A percentile compares a stretch with the other conserved stretches of the same genome.
Conservation (phyloP, 2,888 invertebrate genomes). For the Caenorhabditis sp. region DNA sequence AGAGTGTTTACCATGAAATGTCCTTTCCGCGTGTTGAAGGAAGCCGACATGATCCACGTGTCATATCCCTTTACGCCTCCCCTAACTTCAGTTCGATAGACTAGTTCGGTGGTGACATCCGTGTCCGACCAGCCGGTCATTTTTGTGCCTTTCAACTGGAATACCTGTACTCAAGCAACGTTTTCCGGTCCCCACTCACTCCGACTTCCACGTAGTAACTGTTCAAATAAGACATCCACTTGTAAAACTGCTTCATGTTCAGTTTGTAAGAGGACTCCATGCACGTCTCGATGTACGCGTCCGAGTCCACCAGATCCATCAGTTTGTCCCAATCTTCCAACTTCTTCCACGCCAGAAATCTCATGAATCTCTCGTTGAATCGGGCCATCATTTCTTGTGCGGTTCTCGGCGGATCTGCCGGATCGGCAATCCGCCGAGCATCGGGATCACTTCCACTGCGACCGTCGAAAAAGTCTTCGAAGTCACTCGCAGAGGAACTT, state of each 20-base stretch:
- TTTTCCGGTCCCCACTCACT: too few relatives aligned
- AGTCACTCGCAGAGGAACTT: too few relatives aligned
- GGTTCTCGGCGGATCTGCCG: neutral
- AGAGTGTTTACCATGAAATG: slow-evolving; percentile 1
- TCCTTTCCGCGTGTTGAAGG: neutral
- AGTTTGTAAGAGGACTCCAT: slow-evolving; percentile 12
- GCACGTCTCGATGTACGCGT: slow-evolving; percentile 22
- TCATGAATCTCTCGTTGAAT: slow-evolving; percentile 9
- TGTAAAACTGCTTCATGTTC: slow-evolving; percentile 10
- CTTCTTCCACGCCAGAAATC: neutral
- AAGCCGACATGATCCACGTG: slow-evolving; percentile 18
- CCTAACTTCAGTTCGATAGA: neutral
- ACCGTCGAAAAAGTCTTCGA: neutral
- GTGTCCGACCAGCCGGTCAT: slow-evolving; percentile 1
- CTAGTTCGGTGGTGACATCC: slow-evolving; percentile 3
- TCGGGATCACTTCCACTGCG: neutral
- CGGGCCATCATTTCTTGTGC: slow-evolving; percentile 11
- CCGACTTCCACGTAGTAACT: slow-evolving; percentile 13
- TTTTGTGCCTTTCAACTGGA: slow-evolving; percentile 5
- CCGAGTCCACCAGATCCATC: neutral
- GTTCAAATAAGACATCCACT: slow-evolving; percentile 16
- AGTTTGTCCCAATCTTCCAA: neutral
- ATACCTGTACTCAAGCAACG: too few relatives aligned
- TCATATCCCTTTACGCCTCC: neutral
- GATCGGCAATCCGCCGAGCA: neutral